Conservation (phyloP, 2,797 vertebrate genomes). For the Betta splendens region DNA sequence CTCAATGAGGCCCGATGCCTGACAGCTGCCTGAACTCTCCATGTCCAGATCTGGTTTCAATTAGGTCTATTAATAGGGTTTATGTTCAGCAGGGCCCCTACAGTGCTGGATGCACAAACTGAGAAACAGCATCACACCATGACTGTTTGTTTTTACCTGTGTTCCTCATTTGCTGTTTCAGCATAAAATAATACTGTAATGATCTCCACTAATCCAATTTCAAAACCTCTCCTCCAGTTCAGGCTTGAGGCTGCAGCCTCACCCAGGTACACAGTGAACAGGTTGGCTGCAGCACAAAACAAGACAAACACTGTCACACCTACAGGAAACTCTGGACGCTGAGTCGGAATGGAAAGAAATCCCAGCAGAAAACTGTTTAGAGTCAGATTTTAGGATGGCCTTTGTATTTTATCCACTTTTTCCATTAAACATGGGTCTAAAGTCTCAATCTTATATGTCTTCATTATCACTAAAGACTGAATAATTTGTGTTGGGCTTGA, state of each 20-base stretch:
- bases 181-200: conserved; percentile 7
- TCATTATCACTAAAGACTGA: no score
- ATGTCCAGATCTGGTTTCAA: conserved; percentile 22
- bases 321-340: no score
- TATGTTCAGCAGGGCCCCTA: neutral
- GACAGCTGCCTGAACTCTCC: neutral
- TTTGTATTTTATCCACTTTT: no score
- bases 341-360: no score
- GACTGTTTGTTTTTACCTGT: neutral
- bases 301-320: neutral
- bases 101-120: conserved; percentile 6
- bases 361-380: no score
- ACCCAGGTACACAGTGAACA: neutral
- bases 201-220: conserved; percentile 7
- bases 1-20: conserved; percentile 5
- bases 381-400: no score
- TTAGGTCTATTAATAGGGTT: conserved; percentile 27
- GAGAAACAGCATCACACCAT: conserved; percentile 3
- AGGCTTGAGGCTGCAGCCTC: neutral
- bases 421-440: no score
- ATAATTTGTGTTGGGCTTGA: no score
- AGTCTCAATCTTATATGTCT: no score
- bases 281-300: neutral
- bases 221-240: neutral
- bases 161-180: neutral